phyloP scores from a whole-genome alignment of 1,140 invertebrate genomes.

The Rhynchophorus ferrugineus region DNA sequence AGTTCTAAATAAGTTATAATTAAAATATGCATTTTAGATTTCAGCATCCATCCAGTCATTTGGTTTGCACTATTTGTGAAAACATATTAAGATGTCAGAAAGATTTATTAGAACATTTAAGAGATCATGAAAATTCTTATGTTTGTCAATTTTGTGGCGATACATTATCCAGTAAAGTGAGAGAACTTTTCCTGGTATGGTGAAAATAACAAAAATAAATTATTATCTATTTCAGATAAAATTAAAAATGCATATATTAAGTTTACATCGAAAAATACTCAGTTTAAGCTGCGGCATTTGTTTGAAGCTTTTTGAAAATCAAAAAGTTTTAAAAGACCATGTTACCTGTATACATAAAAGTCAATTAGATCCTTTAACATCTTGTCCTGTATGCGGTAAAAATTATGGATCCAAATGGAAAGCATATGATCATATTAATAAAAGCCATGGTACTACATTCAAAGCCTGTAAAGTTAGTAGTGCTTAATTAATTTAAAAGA shows the following conservation, averaged over 20 bases:
- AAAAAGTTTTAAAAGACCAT: constrained; percentile 50
- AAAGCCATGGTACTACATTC: constrained; percentile 52
- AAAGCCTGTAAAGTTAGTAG: constrained; percentile 45
- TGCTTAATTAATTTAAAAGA: background rate
- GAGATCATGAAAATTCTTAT: constrained; percentile 47
- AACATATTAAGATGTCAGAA: constrained; percentile 50
- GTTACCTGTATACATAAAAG: constrained; percentile 46
- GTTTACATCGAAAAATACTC: constrained; percentile 48
- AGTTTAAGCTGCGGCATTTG: constrained; percentile 53
- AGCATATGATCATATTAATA: constrained; percentile 54
- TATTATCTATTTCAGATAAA: constrained; percentile 36
- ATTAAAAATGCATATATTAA: constrained; percentile 53
- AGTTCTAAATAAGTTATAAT: no score
- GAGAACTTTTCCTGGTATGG: background rate
- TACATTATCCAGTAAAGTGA: constrained; percentile 47
- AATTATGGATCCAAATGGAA: constrained; percentile 55
- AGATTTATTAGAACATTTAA: constrained; percentile 47
- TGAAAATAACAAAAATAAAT: background rate
- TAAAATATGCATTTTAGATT: constrained; percentile 32
- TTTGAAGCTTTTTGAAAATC: constrained; percentile 48
- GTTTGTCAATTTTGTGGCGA: constrained; percentile 57
- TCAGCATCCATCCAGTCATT: constrained; percentile 48
- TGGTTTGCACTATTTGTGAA: constrained; percentile 47
- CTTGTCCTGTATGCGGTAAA: constrained; percentile 54
- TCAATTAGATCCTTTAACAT: constrained; percentile 46